A percentile compares a stretch with the other conserved stretches of the same genome.
phyloP scores from a whole-genome alignment of 2,113 vertebrate genomes.

The Protobothrops flavoviridis region DNA sequence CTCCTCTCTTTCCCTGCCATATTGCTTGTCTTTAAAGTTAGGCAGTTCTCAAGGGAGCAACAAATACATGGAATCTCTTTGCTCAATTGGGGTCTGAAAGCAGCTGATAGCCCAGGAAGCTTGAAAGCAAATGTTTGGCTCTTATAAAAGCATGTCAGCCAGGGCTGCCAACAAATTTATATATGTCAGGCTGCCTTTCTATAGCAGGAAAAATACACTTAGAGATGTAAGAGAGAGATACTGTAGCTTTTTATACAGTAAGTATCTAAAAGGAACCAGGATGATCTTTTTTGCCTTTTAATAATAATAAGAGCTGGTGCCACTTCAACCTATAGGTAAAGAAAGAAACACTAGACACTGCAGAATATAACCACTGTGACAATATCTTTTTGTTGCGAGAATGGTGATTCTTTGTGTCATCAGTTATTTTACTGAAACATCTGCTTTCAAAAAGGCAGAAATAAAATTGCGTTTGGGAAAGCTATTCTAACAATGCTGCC shows the following conservation, averaged over 20 bases:
- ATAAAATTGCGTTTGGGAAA: not conserved
- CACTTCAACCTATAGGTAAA: not conserved
- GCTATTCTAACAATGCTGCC: not conserved
- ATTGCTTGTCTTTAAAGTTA: not conserved
- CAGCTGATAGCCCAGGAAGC: not conserved
- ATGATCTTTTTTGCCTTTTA: not conserved
- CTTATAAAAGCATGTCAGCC: not conserved
- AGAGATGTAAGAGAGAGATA: not conserved
- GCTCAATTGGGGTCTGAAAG: not conserved
- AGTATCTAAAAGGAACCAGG: not conserved
- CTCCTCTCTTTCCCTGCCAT: not conserved
- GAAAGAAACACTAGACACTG: not conserved
- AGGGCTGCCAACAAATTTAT: slow-evolving; percentile 4
- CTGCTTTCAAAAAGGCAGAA: not conserved
- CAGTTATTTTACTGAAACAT: not conserved
- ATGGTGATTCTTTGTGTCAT: not conserved
- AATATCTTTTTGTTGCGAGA: not conserved
- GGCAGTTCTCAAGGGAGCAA: not conserved
- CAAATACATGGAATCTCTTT: not conserved
- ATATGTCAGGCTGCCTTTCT: not conserved
- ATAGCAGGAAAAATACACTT: not conserved
- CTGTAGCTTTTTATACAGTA: not conserved
- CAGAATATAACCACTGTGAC: not conserved
- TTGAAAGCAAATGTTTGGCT: not conserved
- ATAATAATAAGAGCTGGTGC: accelerated